Evolutionary conservation across 2,888 invertebrate genomes (phyloP).

Genomic region (Agrochola litura): DNA sequence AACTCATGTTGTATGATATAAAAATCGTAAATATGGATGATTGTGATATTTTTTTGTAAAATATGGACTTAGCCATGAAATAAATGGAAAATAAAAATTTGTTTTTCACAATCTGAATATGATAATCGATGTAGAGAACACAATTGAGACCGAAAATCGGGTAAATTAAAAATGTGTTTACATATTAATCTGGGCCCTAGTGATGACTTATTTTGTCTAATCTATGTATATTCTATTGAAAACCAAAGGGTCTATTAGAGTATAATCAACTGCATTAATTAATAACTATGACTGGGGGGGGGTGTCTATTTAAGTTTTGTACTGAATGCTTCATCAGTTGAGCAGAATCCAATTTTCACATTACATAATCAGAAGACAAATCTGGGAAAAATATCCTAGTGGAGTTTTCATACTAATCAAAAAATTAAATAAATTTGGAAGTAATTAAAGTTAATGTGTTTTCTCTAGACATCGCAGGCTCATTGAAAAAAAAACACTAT

Average conservation of each 20-base stretch:
- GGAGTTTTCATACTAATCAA: neutral
- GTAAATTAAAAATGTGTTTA: too few relatives aligned
- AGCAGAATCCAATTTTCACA: neutral
- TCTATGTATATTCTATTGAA: neutral
- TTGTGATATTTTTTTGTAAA: too few relatives aligned
- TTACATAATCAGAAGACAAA: neutral
- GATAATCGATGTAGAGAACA: too few relatives aligned
- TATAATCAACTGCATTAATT: neutral
- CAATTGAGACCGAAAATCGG: too few relatives aligned
- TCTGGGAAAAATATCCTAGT: neutral
- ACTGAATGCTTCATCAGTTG: neutral
- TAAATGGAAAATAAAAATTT: too few relatives aligned
- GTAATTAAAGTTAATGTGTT: neutral
- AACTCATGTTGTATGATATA: too few relatives aligned
- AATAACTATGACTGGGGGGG: neutral
- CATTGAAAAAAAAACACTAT: neutral
- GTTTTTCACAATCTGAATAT: too few relatives aligned
- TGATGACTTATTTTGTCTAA: neutral
- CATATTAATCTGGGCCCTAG: too few relatives aligned
- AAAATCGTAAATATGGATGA: too few relatives aligned
- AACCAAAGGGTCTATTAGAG: neutral
- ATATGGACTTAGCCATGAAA: too few relatives aligned
- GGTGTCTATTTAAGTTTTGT: neutral
- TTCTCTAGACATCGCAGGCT: neutral
- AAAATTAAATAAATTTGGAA: neutral